A percentile compares a stretch with the other conserved stretches of the same genome.
phyloP scores from a whole-genome alignment of 1,140 invertebrate species.

The Eulimnadia texana region DNA sequence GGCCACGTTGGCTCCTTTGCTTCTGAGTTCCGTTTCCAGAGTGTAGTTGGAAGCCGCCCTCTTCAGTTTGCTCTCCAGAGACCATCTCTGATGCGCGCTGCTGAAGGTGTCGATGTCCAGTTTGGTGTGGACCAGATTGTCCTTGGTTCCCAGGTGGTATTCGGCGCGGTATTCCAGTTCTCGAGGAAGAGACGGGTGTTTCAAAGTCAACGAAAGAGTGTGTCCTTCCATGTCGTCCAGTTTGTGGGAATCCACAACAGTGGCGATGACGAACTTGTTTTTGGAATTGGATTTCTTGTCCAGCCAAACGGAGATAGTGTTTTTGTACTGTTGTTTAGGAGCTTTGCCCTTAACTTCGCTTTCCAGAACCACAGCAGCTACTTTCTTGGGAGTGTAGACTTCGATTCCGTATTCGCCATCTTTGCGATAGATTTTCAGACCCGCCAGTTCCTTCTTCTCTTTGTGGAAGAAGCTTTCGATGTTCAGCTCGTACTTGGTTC shows the following conservation, averaged over 20 bases:
- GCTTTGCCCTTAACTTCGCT: background rate
- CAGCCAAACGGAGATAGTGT: constrained; percentile 37
- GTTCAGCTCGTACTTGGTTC: constrained; percentile 2
- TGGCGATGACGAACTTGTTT: constrained; percentile 31
- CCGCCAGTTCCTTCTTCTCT: background rate
- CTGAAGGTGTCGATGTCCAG: constrained; percentile 23
- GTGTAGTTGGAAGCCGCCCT: constrained; percentile 27
- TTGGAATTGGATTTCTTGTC: constrained; percentile 52
- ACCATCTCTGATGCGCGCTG: background rate
- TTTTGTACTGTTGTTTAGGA: background rate
- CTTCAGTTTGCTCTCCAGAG: background rate
- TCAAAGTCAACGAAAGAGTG: background rate
- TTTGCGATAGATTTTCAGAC: constrained; percentile 5
- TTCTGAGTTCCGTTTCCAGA: constrained; percentile 27
- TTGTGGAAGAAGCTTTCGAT: background rate
- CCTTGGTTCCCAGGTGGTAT: background rate
- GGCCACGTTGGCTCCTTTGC: constrained; percentile 28
- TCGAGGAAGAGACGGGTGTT: constrained; percentile 6
- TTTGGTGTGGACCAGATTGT: background rate
- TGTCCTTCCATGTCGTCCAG: constrained; percentile 12
- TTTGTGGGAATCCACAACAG: constrained; percentile 3
- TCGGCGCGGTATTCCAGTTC: background rate
- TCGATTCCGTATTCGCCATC: constrained; percentile 11
- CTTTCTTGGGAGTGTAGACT: constrained; percentile 13
- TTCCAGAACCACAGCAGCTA: constrained; percentile 2